Base-by-base conservation (phyloP, 2,113 vertebrate genomes). In the Procapra przewalskii region DNA sequence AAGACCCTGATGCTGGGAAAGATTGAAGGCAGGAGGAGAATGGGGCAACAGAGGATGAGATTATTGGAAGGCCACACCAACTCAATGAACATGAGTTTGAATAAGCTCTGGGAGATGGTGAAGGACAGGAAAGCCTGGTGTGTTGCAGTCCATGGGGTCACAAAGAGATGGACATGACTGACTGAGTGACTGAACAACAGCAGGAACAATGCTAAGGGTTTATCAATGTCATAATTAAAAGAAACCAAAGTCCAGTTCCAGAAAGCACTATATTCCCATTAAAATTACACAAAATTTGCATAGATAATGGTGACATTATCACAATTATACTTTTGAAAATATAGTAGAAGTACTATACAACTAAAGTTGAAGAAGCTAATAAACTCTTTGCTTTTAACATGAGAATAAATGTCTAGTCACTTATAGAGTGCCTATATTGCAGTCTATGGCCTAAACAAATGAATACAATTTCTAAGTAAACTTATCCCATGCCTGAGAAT, bases 51-150 rank as follows among this genome's bases (percentile, higher is more conserved):
- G 67, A 75, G 10, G 19, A 40, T 36, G n/a, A 75, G 19, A 75
- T 40, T 36, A 2, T 40, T 40, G 19, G 19, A 75, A 40, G n/a
- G n/a, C 19, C 6, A 40, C 10, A 75, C 67, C 0, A 0, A 75
- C 67, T 75, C 67, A 75, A 13, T 23, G 67, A 75, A 75, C 67
- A 23, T 25, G 67, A 75, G 10, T 40, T 40, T 75, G 67, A 75
- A 36, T 19, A 75, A 13, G n/a, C 10, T 40, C 67, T 75, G 67
- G n/a, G n/a, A 75, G n/a, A 25, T 23, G 67, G n/a, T 40, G n/a
- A 75, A 75, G n/a, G 67, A 75, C 67, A 23, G 67, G 19, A 13
- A 40, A 40, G n/a, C 67, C 19, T 75, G 67, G n/a, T 75, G 1
- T 40, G n/a, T 3, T 75, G 10, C n/a, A 25, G 10, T 40, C 19